Percentiles rank a stretch among this genome's conserved stretches.
These are phyloP conservation scores for Herminia tarsipennalis DNA, from an alignment of 2,888 invertebrate genomes.

Conservation along the genomic window DNA sequence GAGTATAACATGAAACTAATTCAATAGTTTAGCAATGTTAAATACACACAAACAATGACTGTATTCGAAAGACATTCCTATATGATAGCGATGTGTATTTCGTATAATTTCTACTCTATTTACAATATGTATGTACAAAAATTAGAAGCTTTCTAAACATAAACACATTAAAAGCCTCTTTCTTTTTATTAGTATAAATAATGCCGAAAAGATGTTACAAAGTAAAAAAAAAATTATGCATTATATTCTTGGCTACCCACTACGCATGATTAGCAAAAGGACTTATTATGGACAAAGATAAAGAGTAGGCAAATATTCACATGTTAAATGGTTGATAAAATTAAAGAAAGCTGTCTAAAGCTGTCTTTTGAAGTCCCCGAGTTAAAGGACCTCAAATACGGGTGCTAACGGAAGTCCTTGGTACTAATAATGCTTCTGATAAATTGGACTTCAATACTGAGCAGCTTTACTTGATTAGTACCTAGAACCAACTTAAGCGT, in stretches of 20 bases:
- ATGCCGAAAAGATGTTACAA: conserved; percentile 51
- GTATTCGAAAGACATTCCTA: conserved; percentile 27
- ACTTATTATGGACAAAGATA: conserved; percentile 33
- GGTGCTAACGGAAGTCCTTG: too few species aligned
- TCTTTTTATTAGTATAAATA: conserved; percentile 29
- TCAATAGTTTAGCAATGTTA: conserved; percentile 13
- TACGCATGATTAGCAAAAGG: conserved; percentile 30
- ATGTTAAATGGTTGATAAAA: neutral
- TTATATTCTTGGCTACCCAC: conserved; percentile 31
- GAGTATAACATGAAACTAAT: conserved; percentile 13
- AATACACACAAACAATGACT: conserved; percentile 23
- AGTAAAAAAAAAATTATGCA: conserved; percentile 24
- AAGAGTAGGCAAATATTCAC: conserved; percentile 10
- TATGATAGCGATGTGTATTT: conserved; percentile 28
- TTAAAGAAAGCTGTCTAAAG: too few species aligned
- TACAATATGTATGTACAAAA: conserved; percentile 67
- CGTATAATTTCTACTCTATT: conserved; percentile 33
- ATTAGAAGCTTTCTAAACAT: conserved; percentile 55
- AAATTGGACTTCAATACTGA: too few species aligned
- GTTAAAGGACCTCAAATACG: too few species aligned
- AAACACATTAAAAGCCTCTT: conserved; percentile 61
- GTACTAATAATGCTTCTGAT: too few species aligned
- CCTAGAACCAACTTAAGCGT: too few species aligned
- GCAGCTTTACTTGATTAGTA: too few species aligned
- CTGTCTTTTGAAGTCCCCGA: too few species aligned